A percentile compares a stretch with the other conserved stretches of the same genome.
Evolutionary conservation across 2,888 invertebrate genomes (phyloP).

Genomic region (Parnassius mnemosyne): DNA sequence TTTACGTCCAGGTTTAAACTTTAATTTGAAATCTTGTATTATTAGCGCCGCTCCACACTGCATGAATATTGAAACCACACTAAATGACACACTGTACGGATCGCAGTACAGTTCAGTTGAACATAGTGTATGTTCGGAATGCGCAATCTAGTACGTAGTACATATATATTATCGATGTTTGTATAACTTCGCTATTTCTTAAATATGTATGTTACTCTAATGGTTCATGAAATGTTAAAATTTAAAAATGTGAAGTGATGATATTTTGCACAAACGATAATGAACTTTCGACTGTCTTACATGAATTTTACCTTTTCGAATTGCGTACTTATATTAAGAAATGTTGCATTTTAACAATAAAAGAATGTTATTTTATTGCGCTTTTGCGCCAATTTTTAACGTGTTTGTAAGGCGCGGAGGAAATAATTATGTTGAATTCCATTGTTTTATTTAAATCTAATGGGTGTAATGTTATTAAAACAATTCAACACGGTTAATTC

Average conservation of each 20-base stretch:
- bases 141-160: too few species aligned
- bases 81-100: too few species aligned
- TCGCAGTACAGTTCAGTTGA: too few species aligned
- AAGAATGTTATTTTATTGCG: constrained; percentile 19
- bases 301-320: constrained; percentile 25
- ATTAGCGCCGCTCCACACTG: too few species aligned
- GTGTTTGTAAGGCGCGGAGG: constrained; percentile 14
- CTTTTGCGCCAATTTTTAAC: constrained; percentile 24
- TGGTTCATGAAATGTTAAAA: constrained; percentile 6
- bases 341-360: constrained; percentile 19
- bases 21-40: too few species aligned
- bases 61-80: too few species aligned
- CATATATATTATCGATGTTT: background rate
- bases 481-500: background rate
- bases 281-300: constrained; percentile 20
- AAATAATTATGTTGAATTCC: constrained; percentile 13
- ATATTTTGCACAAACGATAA: constrained; percentile 23
- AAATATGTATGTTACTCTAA: constrained; percentile 6
- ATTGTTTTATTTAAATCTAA: constrained; percentile 8
- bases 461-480: background rate
- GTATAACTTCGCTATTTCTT: constrained; percentile 7
- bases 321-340: constrained; percentile 10
- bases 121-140: too few species aligned
- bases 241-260: constrained; percentile 16
- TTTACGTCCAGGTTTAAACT: too few species aligned